Base-by-base conservation (phyloP, 2,797 vertebrate genomes). In the Coregonus suidteri region DNA sequence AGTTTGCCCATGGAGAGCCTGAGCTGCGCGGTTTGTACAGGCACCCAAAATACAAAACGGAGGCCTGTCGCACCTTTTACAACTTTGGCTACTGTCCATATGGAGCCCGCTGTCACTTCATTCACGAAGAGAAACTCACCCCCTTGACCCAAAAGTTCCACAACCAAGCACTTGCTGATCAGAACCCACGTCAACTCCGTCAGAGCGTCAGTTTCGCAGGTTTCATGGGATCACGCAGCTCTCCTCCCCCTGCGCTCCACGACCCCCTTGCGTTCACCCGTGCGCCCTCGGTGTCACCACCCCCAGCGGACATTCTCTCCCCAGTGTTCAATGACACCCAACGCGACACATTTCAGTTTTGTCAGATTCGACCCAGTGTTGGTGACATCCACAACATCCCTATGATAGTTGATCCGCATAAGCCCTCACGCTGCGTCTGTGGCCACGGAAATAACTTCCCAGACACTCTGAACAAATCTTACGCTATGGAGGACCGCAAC, bases 1-100 rank as follows among this genome's bases (percentile, higher is more conserved):
- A 98, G 93, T 98, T 98, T 83, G 97, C 97, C 62, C 97, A 98
- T 1, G 97, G 97, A 0, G 89, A 94, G 68, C 83, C 82, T 0
- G 97, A 98, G 88, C 90, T 97, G 78, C 94, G 97, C 67, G 94
- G 95, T 71, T 90, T 96, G 65, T 94, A 87, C 90, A 95, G 97
- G 67, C 97, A 98, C 84, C 97, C 97, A 37, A 98, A 98, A 79
- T 98, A 97, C 92, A 98, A 98, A 88, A 98, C 97, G 0, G 96
- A 97, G 91, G 94, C 94, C 69, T 98, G 97, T 91, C 96, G 96
- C 92, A 98, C 97, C 86, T 97, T 96, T 91, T 96, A 97, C 91
- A 93, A 95, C 90, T 95, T 96, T 78, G 97, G 97, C 81, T 94
- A 96, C 84, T 98, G 97, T 78, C 97, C 97, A 0, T 98, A 98